These are phyloP conservation scores for Heliconius erato DNA, from an alignment of 2,888 invertebrate genomes.

Conservation along the genomic window DNA sequence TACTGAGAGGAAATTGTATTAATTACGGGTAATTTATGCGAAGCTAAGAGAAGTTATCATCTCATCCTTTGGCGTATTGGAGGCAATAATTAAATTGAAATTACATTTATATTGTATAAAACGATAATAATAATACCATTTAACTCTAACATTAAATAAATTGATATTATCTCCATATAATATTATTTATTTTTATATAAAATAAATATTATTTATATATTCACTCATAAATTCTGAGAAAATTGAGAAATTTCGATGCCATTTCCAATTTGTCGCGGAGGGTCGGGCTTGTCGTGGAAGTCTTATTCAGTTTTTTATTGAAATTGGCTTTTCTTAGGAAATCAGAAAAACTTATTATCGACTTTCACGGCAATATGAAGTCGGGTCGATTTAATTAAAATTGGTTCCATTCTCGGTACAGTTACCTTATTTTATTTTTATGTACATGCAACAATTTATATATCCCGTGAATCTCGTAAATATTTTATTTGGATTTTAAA, in stretches of 20 bases:
- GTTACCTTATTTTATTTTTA: neutral
- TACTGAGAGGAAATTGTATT: conserved; percentile 17
- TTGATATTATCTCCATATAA: neutral
- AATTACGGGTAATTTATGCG: conserved; percentile 15
- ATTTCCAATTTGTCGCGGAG: conserved; percentile 33
- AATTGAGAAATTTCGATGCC: conserved; percentile 26
- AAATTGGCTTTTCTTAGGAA: conserved; percentile 38
- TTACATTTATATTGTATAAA: neutral
- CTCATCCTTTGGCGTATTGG: neutral
- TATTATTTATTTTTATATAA: neutral
- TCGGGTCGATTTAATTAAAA: conserved; percentile 30
- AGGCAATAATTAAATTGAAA: neutral
- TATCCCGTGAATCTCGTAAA: neutral
- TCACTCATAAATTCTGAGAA: neutral
- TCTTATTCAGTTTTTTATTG: conserved; percentile 35
- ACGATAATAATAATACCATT: neutral
- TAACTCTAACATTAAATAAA: neutral
- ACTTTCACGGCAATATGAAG: conserved; percentile 23
- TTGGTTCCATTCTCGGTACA: neutral
- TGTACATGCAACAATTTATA: neutral
- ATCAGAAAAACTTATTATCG: conserved; percentile 34
- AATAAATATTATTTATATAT: conserved; percentile 13
- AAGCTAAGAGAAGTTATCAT: neutral
- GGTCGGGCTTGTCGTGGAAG: conserved; percentile 19
- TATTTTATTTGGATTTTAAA: neutral